Percentiles rank a stretch among this genome's conserved stretches.
These are phyloP conservation scores for Drosophila aff. DNA, from an alignment of 1,140 invertebrate genomes.

Conservation along the genomic window DNA sequence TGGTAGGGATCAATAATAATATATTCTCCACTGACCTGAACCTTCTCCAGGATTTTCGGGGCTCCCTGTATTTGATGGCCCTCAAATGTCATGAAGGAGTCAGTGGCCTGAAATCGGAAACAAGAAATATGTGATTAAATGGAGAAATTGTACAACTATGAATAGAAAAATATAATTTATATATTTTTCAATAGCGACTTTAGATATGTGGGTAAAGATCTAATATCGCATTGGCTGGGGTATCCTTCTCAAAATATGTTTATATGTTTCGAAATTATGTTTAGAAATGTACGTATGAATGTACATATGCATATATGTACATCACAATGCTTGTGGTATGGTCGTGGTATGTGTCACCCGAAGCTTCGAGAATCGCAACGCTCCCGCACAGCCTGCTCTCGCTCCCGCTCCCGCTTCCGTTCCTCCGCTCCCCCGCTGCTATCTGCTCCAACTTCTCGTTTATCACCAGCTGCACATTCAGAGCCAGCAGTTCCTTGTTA, in stretches of 20 bases:
- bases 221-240: background rate
- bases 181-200: background rate
- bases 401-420: background rate
- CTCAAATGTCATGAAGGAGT: slow-evolving; percentile 98
- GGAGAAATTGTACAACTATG: background rate
- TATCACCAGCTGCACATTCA: slow-evolving; percentile 27
- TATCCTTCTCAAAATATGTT: background rate
- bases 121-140: slow-evolving; percentile 29
- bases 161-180: background rate
- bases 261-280: background rate
- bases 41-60: slow-evolving; percentile 97
- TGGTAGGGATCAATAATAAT: background rate
- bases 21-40: slow-evolving; percentile 89
- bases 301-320: slow-evolving; percentile 13
- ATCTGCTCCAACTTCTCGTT: background rate
- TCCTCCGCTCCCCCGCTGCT: background rate
- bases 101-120: slow-evolving; percentile 89
- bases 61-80: slow-evolving; percentile 95
- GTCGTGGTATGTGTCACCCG: slow-evolving; percentile 38
- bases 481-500: background rate
- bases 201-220: background rate
- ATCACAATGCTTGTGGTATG: slow-evolving; percentile 20
- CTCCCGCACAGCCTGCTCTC: background rate
- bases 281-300: slow-evolving; percentile 7
- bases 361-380: slow-evolving; percentile 35